Evolutionary conservation across 2,113 vertebrate genomes (phyloP).

Genomic region (Alethe castanea): DNA sequence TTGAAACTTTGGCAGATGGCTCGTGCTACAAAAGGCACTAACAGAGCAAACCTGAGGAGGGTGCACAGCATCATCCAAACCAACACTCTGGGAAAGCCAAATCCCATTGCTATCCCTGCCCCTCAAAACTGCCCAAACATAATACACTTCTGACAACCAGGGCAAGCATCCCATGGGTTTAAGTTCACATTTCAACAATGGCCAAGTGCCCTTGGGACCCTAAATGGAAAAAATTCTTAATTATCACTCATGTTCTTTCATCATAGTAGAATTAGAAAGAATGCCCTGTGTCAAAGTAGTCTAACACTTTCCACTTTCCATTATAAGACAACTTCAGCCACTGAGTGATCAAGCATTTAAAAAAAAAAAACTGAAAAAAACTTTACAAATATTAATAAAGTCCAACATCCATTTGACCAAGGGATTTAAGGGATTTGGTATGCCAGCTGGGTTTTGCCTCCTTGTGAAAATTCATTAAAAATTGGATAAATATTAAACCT

Average conservation of each 20-base stretch:
- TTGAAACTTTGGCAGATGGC: not conserved
- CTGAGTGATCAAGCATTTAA: not conserved
- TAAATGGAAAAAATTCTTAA: not conserved
- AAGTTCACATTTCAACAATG: not conserved
- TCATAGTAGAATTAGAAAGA: not conserved
- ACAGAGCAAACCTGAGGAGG: not conserved
- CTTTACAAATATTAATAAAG: not conserved
- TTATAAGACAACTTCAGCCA: not conserved
- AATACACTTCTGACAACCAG: not conserved
- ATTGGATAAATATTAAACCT: constrained; percentile 30
- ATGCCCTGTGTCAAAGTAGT: not conserved
- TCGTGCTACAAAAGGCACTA: not conserved
- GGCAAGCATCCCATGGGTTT: not conserved
- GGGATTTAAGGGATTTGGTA: constrained; percentile 19
- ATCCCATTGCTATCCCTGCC: not conserved
- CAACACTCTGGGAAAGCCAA: not conserved
- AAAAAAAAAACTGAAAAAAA: not conserved
- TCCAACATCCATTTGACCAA: not conserved
- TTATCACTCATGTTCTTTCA: not conserved
- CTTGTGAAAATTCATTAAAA: constrained; percentile 48
- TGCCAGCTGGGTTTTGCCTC: not conserved
- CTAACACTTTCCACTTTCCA: not conserved
- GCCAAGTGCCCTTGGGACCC: not conserved
- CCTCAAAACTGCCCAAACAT: not conserved
- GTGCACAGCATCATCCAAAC: not conserved